Conservation (phyloP, 2,797 vertebrate species). For the Novumbra hubbsi region DNA sequence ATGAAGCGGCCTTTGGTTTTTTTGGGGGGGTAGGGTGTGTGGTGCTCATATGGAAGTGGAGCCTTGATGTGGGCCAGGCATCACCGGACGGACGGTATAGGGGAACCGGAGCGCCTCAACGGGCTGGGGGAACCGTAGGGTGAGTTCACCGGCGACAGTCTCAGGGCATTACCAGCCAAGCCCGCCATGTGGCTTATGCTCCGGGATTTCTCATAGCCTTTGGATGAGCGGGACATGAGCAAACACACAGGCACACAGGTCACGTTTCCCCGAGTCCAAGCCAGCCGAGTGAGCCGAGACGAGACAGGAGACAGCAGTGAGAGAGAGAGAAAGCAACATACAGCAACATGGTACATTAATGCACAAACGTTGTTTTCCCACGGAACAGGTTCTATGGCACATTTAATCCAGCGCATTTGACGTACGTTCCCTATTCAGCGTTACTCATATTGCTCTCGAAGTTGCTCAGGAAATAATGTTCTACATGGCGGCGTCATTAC, state of each 20-base stretch:
- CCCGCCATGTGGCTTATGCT: conserved; percentile 97
- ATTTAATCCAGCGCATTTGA: conserved; percentile 11
- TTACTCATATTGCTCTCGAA: conserved; percentile 1
- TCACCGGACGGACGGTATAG: conserved; percentile 93
- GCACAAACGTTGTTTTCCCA: conserved; percentile 40
- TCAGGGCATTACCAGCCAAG: conserved; percentile 88
- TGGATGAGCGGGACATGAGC: conserved; percentile 68
- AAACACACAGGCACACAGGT: conserved; percentile 62
- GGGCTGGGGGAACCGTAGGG: conserved; percentile 93
- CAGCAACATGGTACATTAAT: conserved; percentile 50
- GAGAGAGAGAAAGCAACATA: conserved; percentile 79
- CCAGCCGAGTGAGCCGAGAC: conserved; percentile 79
- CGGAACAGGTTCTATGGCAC: conserved; percentile 18
- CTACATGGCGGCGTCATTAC: neutral
- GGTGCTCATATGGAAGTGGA: neutral
- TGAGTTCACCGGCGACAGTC: conserved; percentile 90
- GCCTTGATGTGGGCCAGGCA: conserved; percentile 34
- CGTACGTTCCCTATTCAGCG: neutral
- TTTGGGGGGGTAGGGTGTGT: neutral
- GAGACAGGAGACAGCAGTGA: conserved; percentile 76
- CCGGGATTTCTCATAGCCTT: conserved; percentile 96
- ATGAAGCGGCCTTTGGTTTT: neutral
- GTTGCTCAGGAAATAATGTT: neutral
- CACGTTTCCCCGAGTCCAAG: conserved; percentile 79
- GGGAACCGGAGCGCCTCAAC: conserved; percentile 88